These are phyloP conservation scores for Podiceps cristatus DNA, from an alignment of 2,113 vertebrate species.

Conservation along the genomic window DNA sequence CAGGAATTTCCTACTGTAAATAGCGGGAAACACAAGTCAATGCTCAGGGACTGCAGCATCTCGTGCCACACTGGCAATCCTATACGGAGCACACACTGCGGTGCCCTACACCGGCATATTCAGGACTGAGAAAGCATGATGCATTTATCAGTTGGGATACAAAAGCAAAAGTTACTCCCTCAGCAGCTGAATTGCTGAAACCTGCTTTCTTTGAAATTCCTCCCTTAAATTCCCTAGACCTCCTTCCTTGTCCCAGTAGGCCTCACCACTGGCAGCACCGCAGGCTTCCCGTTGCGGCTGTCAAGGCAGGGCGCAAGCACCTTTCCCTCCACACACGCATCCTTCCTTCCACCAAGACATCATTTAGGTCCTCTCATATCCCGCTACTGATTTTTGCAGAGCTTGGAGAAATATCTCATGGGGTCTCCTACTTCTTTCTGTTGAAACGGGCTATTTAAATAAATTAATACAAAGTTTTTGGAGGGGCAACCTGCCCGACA, in stretches of 20 bases:
- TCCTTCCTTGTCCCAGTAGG: background rate
- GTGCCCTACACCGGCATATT: background rate
- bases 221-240: background rate
- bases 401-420: background rate
- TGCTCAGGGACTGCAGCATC: background rate
- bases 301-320: rapidly evolving
- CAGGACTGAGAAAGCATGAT: background rate
- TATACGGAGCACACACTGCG: rapidly evolving
- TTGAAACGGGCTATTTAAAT: background rate
- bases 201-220: background rate
- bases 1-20: conserved; percentile 53
- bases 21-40: conserved; percentile 4
- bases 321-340: rapidly evolving
- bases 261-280: background rate
- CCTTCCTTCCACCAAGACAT: background rate
- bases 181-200: background rate
- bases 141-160: background rate
- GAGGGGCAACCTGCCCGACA: background rate
- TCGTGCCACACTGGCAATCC: background rate
- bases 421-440: background rate
- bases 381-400: background rate
- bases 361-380: background rate
- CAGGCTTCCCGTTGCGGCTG: background rate
- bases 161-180: background rate
- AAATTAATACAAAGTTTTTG: background rate